Evolutionary conservation across 2,888 invertebrate genomes (phyloP).

Genomic region (Nudaria mundana): DNA sequence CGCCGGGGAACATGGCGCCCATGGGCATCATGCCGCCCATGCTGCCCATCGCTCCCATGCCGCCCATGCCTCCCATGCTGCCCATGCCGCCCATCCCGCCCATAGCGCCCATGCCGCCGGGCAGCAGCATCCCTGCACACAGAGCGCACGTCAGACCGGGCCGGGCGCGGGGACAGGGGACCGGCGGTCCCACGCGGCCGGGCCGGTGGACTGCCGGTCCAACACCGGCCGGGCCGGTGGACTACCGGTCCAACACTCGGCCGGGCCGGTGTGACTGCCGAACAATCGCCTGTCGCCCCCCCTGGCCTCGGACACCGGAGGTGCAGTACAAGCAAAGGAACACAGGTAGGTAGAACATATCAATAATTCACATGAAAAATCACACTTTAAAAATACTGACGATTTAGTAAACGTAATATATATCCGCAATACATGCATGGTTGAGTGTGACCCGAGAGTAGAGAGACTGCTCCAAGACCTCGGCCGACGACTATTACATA

Average conservation of each 20-base stretch:
- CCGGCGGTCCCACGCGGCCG: slow-evolving; percentile 60
- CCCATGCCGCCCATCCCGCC: slow-evolving; percentile 70
- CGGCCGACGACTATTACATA: slow-evolving; percentile 61
- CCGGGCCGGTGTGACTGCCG: slow-evolving; percentile 61
- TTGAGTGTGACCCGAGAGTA: slow-evolving; percentile 54
- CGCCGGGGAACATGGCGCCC: slow-evolving; percentile 77
- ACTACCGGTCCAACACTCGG: slow-evolving; percentile 67
- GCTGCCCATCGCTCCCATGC: slow-evolving; percentile 70
- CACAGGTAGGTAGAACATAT: slow-evolving; percentile 69
- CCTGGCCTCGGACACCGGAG: slow-evolving; percentile 20
- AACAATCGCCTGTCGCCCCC: slow-evolving; percentile 60
- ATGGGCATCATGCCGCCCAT: slow-evolving; percentile 47
- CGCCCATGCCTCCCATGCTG: slow-evolving; percentile 42
- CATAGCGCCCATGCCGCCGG: slow-evolving; percentile 41
- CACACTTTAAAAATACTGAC: slow-evolving; percentile 72
- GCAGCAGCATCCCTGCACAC: slow-evolving; percentile 75
- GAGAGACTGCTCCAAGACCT: slow-evolving; percentile 47
- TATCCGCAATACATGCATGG: slow-evolving; percentile 65
- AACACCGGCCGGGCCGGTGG: slow-evolving; percentile 60
- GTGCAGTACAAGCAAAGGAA: slow-evolving; percentile 70
- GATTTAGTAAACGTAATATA: slow-evolving; percentile 49
- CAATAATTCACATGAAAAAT: slow-evolving; percentile 76
- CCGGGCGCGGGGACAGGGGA: slow-evolving; percentile 47
- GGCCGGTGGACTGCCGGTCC: slow-evolving; percentile 64
- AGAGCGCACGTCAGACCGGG: slow-evolving; percentile 25